phyloP scores from a whole-genome alignment of 1,140 invertebrate species.

The Meloidogyne chitwoodi region DNA sequence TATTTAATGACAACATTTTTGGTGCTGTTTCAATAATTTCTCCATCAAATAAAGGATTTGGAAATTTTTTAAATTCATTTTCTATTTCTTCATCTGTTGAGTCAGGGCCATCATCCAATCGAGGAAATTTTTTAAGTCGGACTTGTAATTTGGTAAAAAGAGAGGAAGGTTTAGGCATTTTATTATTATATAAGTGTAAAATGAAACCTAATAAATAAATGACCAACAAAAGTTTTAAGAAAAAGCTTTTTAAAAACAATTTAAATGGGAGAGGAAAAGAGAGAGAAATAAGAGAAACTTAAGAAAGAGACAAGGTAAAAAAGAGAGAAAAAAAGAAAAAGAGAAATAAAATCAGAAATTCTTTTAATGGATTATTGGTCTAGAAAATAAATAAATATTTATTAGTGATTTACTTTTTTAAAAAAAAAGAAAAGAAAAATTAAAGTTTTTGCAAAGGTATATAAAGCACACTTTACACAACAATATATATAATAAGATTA shows the following conservation, averaged over 20 bases:
- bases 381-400: too few species aligned
- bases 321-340: neutral
- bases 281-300: too few species aligned
- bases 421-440: neutral
- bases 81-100: slow-evolving; percentile 21
- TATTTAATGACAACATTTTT: neutral
- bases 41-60: slow-evolving; percentile 3
- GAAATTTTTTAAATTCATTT: neutral
- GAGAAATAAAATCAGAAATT: too few species aligned
- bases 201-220: slow-evolving; percentile 2
- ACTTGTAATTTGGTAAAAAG: slow-evolving; percentile 38
- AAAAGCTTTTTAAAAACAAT: too few species aligned
- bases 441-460: neutral
- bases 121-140: slow-evolving; percentile 18
- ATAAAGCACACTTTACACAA: neutral
- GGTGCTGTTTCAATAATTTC: slow-evolving; percentile 23
- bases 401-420: too few species aligned
- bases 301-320: neutral
- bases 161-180: slow-evolving; percentile 34
- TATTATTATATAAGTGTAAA: neutral
- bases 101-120: neutral
- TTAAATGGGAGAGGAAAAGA: neutral
- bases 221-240: neutral
- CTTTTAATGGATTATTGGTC: too few species aligned
- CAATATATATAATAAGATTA: neutral